Evolutionary conservation across 2,113 vertebrate species (phyloP).

Genomic region (Isichthys henryi): DNA sequence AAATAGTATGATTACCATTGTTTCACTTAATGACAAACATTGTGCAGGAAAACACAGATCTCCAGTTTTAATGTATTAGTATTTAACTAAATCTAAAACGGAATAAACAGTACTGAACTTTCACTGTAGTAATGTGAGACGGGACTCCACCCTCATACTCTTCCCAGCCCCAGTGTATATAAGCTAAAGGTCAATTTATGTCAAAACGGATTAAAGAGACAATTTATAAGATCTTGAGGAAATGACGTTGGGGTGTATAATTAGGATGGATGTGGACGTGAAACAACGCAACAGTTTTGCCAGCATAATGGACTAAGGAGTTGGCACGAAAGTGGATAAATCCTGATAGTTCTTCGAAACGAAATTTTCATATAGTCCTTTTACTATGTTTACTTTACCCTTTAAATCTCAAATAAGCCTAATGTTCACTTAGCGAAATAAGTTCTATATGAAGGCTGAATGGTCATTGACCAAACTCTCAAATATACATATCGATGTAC

Average conservation of each 20-base stretch:
- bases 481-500: not conserved
- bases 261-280: not conserved
- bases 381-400: not conserved
- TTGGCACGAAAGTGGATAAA: not conserved
- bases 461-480: not conserved
- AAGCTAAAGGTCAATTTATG: not conserved
- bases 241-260: not conserved
- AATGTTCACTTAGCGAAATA: not conserved
- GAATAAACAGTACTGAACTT: not conserved
- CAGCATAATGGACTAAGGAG: not conserved
- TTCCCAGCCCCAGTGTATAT: not conserved
- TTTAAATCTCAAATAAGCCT: not conserved
- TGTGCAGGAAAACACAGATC: not conserved
- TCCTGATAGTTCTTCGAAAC: not conserved
- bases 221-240: not conserved
- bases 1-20: not conserved
- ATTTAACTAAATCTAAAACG: not conserved
- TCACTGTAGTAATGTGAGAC: not conserved
- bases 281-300: not conserved
- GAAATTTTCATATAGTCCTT: not conserved
- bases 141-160: not conserved
- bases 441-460: not conserved
- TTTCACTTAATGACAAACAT: not conserved
- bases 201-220: not conserved
- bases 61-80: not conserved